A percentile compares a stretch with the other conserved stretches of the same genome.
Evolutionary conservation across 2,797 vertebrate genomes (phyloP).

Genomic region (Sebastiscus albofasciatus): DNA sequence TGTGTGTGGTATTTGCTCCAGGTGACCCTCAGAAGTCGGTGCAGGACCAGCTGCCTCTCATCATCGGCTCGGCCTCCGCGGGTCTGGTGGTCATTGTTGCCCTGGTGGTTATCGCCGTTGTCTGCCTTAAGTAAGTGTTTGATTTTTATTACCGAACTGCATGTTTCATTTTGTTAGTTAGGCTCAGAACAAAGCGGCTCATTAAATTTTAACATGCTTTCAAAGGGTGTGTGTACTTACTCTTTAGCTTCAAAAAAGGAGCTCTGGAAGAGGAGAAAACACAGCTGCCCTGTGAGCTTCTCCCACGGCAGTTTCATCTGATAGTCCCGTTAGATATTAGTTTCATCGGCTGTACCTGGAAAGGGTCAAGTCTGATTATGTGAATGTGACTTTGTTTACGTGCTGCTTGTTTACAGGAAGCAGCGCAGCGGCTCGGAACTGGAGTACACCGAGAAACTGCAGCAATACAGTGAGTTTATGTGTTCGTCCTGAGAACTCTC

Average conservation of each 20-base stretch:
- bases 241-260: slow-evolving; percentile 38
- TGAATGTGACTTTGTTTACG: slow-evolving; percentile 64
- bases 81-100: slow-evolving; percentile 94
- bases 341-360: slow-evolving; percentile 37
- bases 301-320: slow-evolving; percentile 7
- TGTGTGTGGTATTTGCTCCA: slow-evolving; percentile 64
- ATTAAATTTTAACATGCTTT: slow-evolving; percentile 66
- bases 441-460: slow-evolving; percentile 98
- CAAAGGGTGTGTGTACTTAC: slow-evolving; percentile 23
- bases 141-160: slow-evolving; percentile 49
- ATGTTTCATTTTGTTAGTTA: slow-evolving; percentile 59
- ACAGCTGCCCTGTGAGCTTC: not conserved
- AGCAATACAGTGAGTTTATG: slow-evolving; percentile 94
- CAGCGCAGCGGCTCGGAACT: slow-evolving; percentile 92
- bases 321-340: slow-evolving; percentile 20
- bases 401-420: slow-evolving; percentile 87
- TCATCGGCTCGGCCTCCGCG: slow-evolving; percentile 92
- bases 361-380: slow-evolving; percentile 42
- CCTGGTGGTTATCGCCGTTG: slow-evolving; percentile 93
- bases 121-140: slow-evolving; percentile 95
- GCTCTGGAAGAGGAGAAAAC: not conserved
- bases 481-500: slow-evolving; percentile 33
- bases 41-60: slow-evolving; percentile 95
- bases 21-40: slow-evolving; percentile 92
- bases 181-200: slow-evolving; percentile 57